Evolutionary conservation across 92 coral and sea anemone species (phyloP), one percentile per base, ranked within the genome.

Genomic region (Virgularia gustaviana): DNA sequence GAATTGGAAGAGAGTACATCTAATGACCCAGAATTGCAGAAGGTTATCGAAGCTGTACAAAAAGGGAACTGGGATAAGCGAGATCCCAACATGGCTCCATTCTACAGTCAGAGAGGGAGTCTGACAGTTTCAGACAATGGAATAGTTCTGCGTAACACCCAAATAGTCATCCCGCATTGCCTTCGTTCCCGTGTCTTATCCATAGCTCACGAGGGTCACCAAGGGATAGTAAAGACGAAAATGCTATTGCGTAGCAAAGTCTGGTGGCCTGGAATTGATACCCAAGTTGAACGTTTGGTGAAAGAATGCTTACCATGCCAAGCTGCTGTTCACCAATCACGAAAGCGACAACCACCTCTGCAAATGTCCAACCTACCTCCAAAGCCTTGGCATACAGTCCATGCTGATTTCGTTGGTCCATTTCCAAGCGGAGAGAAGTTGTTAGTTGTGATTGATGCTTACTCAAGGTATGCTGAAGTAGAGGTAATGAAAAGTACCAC

Each of bases 381-480:
- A 10, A 53, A 71, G 37, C 63, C 77, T 33, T 71, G 77, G 77
- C 58, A 59, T 9, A 44, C 9, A 24, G 36, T 71, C 38, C 77
- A 71, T 37, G 58, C 41, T 19, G 77, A 71, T 16, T 34, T 71
- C 62, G 37, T 44, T 23, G 77, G 77, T 32, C 77, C 77, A 24
- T 71, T 52, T 51, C 65, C 71, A 36, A 34, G 53, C 13, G 79
- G 79, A 12, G 72, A 74, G 2, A 74, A 42, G 7, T 58, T 74
- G 12, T 35, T 74, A 38, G 70, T 74, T 30, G 35, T 59, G 16
- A 56, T 74, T 25, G 79, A 73, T 34, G 77, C 77, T 36, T 71
- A 32, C 49, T 71, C 65, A 18, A 51, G 61, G 29, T 71, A 34
- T 11, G 62, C 77, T 16, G 61, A 51, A 51, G 77, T 52, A 11